Evolutionary conservation across 1,140 invertebrate genomes (phyloP).

Genomic region (Neodiprion virginianus): DNA sequence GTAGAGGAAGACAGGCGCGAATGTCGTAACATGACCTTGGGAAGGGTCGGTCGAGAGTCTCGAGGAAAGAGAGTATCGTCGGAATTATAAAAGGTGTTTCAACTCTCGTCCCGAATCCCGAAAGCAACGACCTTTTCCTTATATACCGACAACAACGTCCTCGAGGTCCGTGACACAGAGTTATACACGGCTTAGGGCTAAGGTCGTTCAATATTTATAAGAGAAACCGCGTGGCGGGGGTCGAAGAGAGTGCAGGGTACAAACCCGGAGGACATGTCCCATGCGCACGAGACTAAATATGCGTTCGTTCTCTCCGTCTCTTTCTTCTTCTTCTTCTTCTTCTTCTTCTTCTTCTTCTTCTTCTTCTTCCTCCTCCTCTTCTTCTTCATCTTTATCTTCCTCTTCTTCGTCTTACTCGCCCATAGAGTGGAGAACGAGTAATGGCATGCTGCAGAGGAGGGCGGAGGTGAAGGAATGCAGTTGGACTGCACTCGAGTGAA

Average conservation of each 20-base stretch:
- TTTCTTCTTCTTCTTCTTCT: slow-evolving; percentile 1
- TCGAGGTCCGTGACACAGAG: not conserved
- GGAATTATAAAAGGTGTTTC: not conserved
- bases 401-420: slow-evolving; percentile 10
- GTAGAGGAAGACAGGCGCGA: not conserved
- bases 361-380: slow-evolving; percentile 7
- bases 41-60: too few relatives aligned
- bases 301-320: slow-evolving; percentile 3
- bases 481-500: not conserved
- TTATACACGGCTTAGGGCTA: not conserved
- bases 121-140: not conserved
- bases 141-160: not conserved
- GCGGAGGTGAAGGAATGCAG: slow-evolving; percentile 6
- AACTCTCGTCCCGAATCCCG: not conserved
- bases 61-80: too few relatives aligned
- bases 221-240: not conserved
- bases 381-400: not conserved
- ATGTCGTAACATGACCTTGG: too few relatives aligned
- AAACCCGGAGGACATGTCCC: too few relatives aligned
- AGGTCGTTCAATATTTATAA: slow-evolving; percentile 7
- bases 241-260: not conserved
- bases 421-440: not conserved
- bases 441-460: slow-evolving; percentile 10
- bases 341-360: not conserved
- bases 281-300: not conserved